Evolutionary conservation across 2,888 invertebrate species (phyloP).

Genomic region (Disparrhopalites patrizii): DNA sequence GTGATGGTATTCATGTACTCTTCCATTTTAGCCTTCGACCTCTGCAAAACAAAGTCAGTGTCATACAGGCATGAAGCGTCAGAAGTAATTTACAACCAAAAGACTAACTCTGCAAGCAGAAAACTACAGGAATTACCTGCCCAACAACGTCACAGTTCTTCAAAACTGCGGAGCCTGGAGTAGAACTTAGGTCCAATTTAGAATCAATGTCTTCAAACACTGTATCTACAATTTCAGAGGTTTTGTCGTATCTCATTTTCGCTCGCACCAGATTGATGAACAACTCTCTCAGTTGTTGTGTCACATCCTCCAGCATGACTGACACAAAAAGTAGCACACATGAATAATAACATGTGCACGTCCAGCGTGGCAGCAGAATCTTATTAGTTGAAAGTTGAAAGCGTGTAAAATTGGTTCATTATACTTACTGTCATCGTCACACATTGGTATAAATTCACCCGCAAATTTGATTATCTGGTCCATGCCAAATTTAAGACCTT

Average conservation of each 20-base stretch:
- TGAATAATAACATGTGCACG: no score
- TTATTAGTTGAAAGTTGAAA: no score
- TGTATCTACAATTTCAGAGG: neutral
- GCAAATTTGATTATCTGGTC: neutral
- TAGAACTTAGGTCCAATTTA: neutral
- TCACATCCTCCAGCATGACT: neutral
- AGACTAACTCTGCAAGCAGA: no score
- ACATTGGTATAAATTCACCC: conserved; percentile 14
- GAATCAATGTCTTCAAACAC: neutral
- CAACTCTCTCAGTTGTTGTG: neutral
- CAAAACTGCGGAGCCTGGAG: neutral
- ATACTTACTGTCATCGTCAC: neutral
- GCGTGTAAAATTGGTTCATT: neutral
- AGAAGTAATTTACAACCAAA: neutral
- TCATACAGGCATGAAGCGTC: neutral
- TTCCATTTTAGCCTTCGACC: no score
- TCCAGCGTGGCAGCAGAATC: no score
- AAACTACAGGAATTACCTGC: conserved; percentile 1
- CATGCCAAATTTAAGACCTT: neutral
- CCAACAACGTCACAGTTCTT: neutral
- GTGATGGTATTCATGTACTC: no score
- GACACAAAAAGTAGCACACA: no score
- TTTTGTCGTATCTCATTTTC: neutral
- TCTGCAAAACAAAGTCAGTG: neutral
- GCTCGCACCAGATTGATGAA: neutral